A percentile compares a stretch with the other conserved stretches of the same genome.
These are phyloP conservation scores for Drosophila multiciliata DNA, from an alignment of 2,888 invertebrate species.

Conservation along the genomic window DNA sequence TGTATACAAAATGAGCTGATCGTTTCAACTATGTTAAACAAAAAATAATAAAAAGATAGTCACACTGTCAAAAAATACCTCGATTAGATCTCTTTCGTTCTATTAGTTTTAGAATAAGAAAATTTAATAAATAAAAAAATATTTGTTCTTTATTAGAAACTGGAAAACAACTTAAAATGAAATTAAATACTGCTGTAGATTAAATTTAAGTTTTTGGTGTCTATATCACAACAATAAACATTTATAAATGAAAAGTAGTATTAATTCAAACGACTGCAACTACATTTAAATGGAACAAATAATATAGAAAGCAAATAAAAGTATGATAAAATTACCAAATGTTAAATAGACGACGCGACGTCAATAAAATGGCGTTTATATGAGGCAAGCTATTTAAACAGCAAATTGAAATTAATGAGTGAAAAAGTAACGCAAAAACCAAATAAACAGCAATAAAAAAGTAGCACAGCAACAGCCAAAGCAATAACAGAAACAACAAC, in stretches of 20 bases:
- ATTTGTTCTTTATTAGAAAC: background rate
- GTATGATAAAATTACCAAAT: conserved; percentile 1
- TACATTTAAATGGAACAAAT: conserved; percentile 8
- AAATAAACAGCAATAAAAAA: conserved; percentile 25
- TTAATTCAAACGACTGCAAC: conserved; percentile 6
- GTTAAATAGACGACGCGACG: conserved; percentile 27
- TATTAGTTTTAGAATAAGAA: background rate
- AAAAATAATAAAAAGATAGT: background rate
- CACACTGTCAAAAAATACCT: background rate
- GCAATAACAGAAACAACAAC: conserved; percentile 13
- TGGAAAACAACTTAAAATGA: background rate
- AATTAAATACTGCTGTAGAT: background rate
- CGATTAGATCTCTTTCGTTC: background rate
- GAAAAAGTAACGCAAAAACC: conserved; percentile 21
- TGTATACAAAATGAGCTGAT: conserved; percentile 11
- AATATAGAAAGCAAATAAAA: background rate
- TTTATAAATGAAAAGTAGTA: conserved; percentile 18
- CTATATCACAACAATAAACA: conserved; percentile 33
- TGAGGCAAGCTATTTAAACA: conserved; percentile 49
- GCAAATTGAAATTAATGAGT: conserved; percentile 61
- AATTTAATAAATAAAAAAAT: background rate
- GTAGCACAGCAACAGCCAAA: conserved; percentile 2
- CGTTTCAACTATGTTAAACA: background rate
- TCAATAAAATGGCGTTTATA: conserved; percentile 46
- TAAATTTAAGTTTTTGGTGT: background rate